Evolutionary conservation across 23 tunicate species (phyloP), one percentile per base, ranked within the genome.

Genomic region (Styela plicata): DNA sequence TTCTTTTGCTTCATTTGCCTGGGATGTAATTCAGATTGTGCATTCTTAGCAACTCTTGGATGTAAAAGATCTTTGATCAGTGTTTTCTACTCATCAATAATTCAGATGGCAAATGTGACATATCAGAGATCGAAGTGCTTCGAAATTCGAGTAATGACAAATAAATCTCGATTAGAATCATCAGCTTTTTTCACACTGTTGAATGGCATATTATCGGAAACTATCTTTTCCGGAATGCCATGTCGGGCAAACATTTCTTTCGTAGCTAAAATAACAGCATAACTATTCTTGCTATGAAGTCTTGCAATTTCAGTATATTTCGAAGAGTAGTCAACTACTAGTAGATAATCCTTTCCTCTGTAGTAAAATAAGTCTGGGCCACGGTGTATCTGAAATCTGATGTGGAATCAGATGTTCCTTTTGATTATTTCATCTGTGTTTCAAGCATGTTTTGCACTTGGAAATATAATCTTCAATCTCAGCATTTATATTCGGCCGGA

Each of bases 341-440:
- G 37, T 7, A 86, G 53, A 30, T 86, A 86, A 62, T 86, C 89
- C 2, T 23, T 57, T 19, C 24, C 64, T 24, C 53, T 24, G 34
- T 79, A 80, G 30, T 83, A 78, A 83, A 86, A 64, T 21, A 86
- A 69, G 33, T 86, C 89, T 24, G 2, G 20, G 30, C 69, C 69
- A 86, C 2, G 67, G 79, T 19, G n/a, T 84, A 79, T 80, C 30
- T 2, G 84, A 80, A 2, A 86, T 71, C 1, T 70, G 76, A 71
- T 79, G 89, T 30, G 84, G 64, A 13, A 86, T 70, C 21, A 79
- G 2, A 2, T 84, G 89, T 35, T 86, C 85, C 22, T 75, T 33
- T 32, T 25, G 63, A 57, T 86, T 74, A 22, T 65, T 33, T 16
- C 73, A 34, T 79, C 71, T 79, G 63, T 31, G 79, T 70, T 33